Evolutionary conservation across 2,888 invertebrate species (phyloP), one percentile per base, ranked within the genome.

Genomic region (Leptarthrus brevirostris): DNA sequence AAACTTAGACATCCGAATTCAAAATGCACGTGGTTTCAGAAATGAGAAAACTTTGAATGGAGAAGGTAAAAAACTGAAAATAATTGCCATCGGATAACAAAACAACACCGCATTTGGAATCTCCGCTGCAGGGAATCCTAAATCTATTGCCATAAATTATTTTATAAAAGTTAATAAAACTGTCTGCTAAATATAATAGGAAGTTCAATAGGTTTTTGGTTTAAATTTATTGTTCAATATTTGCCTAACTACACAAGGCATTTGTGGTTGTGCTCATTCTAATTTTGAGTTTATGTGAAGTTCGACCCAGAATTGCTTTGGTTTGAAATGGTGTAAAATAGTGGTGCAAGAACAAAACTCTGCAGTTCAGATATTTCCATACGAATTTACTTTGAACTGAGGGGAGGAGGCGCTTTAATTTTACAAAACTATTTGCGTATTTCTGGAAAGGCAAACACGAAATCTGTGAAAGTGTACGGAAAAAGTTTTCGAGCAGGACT

Each of bases 221-320:
- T 47, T 58, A 71, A 74, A 74, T 74, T 73, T 74, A 74, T 71
- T 74, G 71, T 56, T 30, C 56, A 71, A 74, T 71, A 74, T 71
- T 74, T 52, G 71, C 58, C 61, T 69, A 47, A 69, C 40, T 44
- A 44, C 20, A 54, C 30, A 56, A 56, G 18, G 49, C 52, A 49
- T 12, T 49, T 30, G 30, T 24, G 34, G 30, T 69, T 26, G 69
- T 47, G 16, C 20, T 24, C 16, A 49, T 49, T 49, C 52, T 52
- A 69, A 69, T 52, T 69, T 52, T 26, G 16, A 49, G 69, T 69
- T 52, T n/a, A 22, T 69, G 16, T 69, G 69, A 44, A 24, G n/a
- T 22, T 30, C 49, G 24, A 18, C 12, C 40, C 14, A 36, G 36
- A 22, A 56, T 16, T 30, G n/a, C 36, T 1, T 47, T 18, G 44